phyloP scores from a whole-genome alignment of 1,140 invertebrate species.

The Bicyclus anynana region DNA sequence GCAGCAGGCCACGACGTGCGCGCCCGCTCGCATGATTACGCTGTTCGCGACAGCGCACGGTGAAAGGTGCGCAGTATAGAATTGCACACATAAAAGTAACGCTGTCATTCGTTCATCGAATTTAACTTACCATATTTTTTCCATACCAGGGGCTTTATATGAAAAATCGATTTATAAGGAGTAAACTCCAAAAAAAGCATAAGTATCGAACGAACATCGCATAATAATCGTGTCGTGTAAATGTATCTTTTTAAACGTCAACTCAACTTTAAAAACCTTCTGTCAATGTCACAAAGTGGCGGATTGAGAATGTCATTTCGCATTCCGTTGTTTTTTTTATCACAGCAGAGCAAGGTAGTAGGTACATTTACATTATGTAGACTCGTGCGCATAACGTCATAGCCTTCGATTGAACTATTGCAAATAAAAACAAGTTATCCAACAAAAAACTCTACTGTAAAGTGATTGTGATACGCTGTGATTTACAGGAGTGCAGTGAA shows the following conservation, averaged over 20 bases:
- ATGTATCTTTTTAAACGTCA: neutral
- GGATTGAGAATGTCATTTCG: too few species aligned
- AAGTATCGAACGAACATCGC: neutral
- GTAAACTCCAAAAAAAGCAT: too few species aligned
- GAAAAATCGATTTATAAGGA: too few species aligned
- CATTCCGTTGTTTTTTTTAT: neutral
- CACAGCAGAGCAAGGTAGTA: too few species aligned
- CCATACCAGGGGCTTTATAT: too few species aligned
- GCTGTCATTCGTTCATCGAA: too few species aligned
- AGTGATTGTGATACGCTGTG: neutral
- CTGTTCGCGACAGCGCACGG: too few species aligned
- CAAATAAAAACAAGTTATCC: conserved; percentile 13
- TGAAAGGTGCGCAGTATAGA: too few species aligned
- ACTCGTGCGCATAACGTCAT: conserved; percentile 22
- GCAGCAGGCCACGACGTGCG: too few species aligned
- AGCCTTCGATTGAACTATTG: neutral
- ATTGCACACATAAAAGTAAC: too few species aligned
- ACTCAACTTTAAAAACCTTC: neutral
- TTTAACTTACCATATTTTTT: too few species aligned
- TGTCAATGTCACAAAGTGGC: neutral
- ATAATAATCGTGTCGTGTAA: neutral
- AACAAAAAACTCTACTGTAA: neutral
- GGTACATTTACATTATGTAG: neutral
- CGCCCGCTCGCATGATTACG: too few species aligned
- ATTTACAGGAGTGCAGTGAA: neutral